Evolutionary conservation across 2,888 invertebrate genomes (phyloP), one percentile per base, ranked within the genome.

Genomic region (Atethmia centrago): DNA sequence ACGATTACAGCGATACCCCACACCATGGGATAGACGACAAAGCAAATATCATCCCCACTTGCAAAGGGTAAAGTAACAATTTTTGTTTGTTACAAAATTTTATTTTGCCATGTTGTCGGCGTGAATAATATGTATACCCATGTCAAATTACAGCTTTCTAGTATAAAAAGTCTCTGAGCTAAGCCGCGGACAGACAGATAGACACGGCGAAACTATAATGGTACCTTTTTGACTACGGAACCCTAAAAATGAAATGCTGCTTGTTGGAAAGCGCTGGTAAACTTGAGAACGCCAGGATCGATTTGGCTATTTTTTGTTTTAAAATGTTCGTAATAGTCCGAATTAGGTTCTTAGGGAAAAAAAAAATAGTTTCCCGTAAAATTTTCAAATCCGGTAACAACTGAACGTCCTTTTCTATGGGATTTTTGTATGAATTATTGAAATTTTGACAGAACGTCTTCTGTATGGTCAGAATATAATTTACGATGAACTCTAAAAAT

Each of bases 401-500:
- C 12, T n/a, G 4, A n/a, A 51, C 10, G n/a, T 51, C 3, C 36
- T 36, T 36, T 36, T n/a, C n/a, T n/a, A n/a, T n/a, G n/a, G n/a
- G n/a, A n/a, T n/a, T n/a, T 40, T 51, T 51, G n/a, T 25, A 53
- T 25, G 7, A 53, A 53, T 7, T 53, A 53, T 25, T 25, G 25
- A 16, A 53, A 16, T 25, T 53, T 25, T 25, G 14, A 25, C 25
- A 7, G 25, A 16, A 55, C 51, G n/a, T 12, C 55, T 3, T 55
- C 16, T 16, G 55, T 55, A 25, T 7, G 25, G 7, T 19, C 16
- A 51, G 47, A 47, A 16, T 55, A 40, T 56, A 42, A 67, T 59
- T 59, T 45, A n/a, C 28, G 12, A 79, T 55, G 16, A 45, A 49
- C 28, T 61, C n/a, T 12, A 40, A 28, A 58, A 58, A 51, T 49